These are phyloP conservation scores for Mimachlamys varia DNA, from an alignment of 2,888 invertebrate species.

Conservation along the genomic window DNA sequence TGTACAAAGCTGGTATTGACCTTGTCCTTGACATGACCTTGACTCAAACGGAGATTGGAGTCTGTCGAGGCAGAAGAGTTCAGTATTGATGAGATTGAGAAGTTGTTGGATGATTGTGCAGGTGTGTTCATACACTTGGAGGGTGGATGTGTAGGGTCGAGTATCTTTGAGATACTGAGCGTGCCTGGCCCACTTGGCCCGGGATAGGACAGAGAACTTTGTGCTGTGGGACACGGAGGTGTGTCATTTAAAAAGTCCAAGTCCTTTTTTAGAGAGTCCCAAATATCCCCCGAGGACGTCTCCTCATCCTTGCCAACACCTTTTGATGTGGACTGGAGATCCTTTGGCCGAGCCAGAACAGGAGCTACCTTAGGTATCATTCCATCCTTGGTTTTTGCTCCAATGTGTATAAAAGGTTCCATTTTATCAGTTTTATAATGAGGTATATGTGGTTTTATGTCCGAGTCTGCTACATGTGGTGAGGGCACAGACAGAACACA, in stretches of 20 bases:
- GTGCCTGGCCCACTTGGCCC: not conserved
- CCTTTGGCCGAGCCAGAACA: not conserved
- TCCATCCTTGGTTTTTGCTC: not conserved
- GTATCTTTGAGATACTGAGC: constrained; percentile 12
- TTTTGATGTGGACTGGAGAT: constrained; percentile 17
- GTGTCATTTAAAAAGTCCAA: constrained; percentile 45
- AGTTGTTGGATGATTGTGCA: not conserved
- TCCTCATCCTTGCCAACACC: not conserved
- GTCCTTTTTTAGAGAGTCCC: constrained; percentile 43
- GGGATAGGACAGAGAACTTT: not conserved
- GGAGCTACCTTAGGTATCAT: not conserved
- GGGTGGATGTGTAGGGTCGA: constrained; percentile 6
- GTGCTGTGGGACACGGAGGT: constrained; percentile 1
- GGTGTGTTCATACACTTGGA: constrained; percentile 6
- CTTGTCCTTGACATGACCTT: constrained; percentile 15
- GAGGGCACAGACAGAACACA: constrained; percentile 39
- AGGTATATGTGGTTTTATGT: constrained; percentile 36
- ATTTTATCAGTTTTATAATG: constrained; percentile 2
- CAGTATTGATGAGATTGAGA: not conserved
- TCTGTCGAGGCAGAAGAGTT: constrained; percentile 24
- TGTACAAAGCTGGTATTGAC: not conserved
- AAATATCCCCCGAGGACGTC: constrained; percentile 20
- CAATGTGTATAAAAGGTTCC: constrained; percentile 14
- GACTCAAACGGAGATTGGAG: constrained; percentile 3
- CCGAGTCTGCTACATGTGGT: constrained; percentile 45